Base-by-base conservation (phyloP, 2,113 vertebrate species). In the Macquaria ambigua region DNA sequence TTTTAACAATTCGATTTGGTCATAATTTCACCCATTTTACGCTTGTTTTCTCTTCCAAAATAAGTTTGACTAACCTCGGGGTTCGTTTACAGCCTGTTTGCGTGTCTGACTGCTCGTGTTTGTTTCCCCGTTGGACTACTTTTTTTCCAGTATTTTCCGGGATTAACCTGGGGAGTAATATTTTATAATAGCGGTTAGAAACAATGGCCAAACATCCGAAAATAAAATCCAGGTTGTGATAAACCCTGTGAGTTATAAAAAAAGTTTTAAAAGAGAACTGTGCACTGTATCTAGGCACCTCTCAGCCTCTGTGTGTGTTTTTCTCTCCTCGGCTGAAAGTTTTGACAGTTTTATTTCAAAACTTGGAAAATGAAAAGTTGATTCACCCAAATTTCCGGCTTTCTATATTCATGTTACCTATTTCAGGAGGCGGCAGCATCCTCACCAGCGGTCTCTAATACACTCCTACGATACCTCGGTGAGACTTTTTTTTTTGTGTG, bases 391-490 rank as follows among this genome's bases (percentile, higher is more conserved):
- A 84, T 76, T 62, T 41, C 53, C 0, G 1, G 0, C 66, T 72
- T 71, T 72, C 71, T 34, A 8, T 48, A 46, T 89, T 53, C 69
- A 25, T 20, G 63, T 74, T 79, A 83, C 71, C 77, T 87, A 69
- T 86, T 90, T 79, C 73, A 86, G 62, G 81, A 90, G 63, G 84
- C 87, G 79, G 21, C 75, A 1, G 31, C 48, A 18, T 73, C 83
- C 69, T 28, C 70, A 23, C 55, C 67, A 28, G 58, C 59, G 50
- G 80, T 4, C 56, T 79, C 69, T 50, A 53, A 84, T 89, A 90
- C 90, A 89, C 88, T 89, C 92, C 88, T 28, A 90, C 86, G 78
- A 77, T 56, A 86, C 84, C 85, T 84, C 84, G 1, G n/a, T 25
- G 66, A 79, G 85, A 93, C 84, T 91, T 88, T 77, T 76, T 75